Evolutionary conservation across 2,888 invertebrate genomes (phyloP), one percentile per base, ranked within the genome.

Genomic region (Furcula furcula): DNA sequence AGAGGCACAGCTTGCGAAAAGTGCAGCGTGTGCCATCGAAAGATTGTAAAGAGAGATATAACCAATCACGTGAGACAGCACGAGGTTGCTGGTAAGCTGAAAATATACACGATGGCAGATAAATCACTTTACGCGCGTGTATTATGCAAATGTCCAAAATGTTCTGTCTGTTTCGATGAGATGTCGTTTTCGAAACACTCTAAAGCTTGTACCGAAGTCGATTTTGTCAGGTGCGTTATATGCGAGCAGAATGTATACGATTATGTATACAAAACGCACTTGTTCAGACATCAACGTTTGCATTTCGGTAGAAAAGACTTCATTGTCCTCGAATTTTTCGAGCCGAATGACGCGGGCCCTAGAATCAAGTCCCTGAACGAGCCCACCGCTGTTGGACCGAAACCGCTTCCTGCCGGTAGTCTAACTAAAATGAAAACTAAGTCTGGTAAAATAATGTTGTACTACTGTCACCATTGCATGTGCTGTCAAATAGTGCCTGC

Each of bases 141-240:
- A 0, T 14, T 77, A 0, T 67, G 64, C 4, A 54, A 52, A 3
- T 81, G 81, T 7, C 52, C 52, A 0, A 55, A 65, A 5, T 81
- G 80, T 12, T 7, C 33, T 0, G 16, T 67, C 0, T 64, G 69
- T 16, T 73, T 69, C 2, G 65, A 66, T 0, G 76, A 76, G 5
- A 19, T 42, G 0, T 23, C 35, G 0, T 62, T 76, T 0, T 48
- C 50, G 26, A 30, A 29, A 0, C 80, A 80, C 21, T 39, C 48
- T 0, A 41, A 36, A 0, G 28, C 31, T 0, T 67, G 66, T 18
- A 43, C 45, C 1, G 46, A 31, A 0, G 33, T 44, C 0, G 31
- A 31, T 0, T 36, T 48, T 0, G 18, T 18, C 0, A 35, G 40
- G 0, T 80, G 79, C 7, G 3, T 31, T 0, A 29, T 37, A 0